phyloP scores from a whole-genome alignment of 2,797 vertebrate genomes.

The Rhodeus uyekii region DNA sequence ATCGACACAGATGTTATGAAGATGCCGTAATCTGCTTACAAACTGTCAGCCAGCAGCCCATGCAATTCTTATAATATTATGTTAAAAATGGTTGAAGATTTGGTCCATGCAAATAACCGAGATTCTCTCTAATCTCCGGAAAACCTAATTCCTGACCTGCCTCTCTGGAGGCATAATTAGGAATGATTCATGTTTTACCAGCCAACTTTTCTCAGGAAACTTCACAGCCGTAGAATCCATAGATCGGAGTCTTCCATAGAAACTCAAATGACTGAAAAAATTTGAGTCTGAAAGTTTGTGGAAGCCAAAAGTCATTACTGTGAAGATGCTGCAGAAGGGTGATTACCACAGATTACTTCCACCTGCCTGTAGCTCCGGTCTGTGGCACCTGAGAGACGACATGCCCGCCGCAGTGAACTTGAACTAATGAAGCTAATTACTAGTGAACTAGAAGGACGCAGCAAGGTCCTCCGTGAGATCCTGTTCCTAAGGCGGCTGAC shows the following conservation, averaged over 20 bases:
- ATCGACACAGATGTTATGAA: neutral
- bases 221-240: conserved; percentile 28
- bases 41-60: neutral
- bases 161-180: conserved; percentile 52
- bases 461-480: neutral
- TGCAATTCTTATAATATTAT: conserved; percentile 23
- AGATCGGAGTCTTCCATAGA: conserved; percentile 12
- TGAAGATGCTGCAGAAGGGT: conserved; percentile 28
- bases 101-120: conserved; percentile 21
- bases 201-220: conserved; percentile 38
- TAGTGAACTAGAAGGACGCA: conserved; percentile 47
- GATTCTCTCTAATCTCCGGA: conserved; percentile 1
- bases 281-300: conserved; percentile 29
- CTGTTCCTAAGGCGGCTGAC: neutral
- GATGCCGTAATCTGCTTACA: neutral
- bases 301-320: conserved; percentile 33
- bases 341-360: conserved; percentile 63
- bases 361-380: conserved; percentile 53
- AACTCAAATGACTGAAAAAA: conserved; percentile 32
- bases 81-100: conserved; percentile 37
- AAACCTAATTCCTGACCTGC: conserved; percentile 41
- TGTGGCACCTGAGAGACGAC: conserved; percentile 42
- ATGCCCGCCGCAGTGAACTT: conserved; percentile 38
- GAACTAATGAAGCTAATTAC: conserved; percentile 58
- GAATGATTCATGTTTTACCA: conserved; percentile 39